Evolutionary conservation across 2,888 invertebrate species (phyloP).

Genomic region (Xanthia icteritia): DNA sequence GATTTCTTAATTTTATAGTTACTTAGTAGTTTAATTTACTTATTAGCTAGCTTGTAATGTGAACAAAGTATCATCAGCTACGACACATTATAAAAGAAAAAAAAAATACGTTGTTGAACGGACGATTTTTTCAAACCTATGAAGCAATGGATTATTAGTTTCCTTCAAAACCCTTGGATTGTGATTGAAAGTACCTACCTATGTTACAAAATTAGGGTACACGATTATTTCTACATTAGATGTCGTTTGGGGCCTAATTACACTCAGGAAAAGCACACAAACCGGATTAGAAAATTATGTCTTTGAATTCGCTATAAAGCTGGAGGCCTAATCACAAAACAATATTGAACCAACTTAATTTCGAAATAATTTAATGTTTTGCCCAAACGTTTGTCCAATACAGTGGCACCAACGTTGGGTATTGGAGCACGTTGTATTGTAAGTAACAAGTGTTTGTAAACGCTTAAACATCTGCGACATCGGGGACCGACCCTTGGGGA

Average conservation of each 20-base stretch:
- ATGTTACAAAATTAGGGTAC: neutral
- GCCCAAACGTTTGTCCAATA: constrained; percentile 35
- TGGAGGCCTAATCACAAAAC: neutral
- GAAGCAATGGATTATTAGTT: neutral
- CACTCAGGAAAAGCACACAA: neutral
- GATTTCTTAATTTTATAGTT: too few species aligned
- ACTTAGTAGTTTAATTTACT: too few species aligned
- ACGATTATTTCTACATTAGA: neutral
- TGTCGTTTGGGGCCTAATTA: neutral
- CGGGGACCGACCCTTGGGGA: constrained; percentile 69
- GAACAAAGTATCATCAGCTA: too few species aligned
- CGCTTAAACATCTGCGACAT: constrained; percentile 77
- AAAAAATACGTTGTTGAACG: too few species aligned
- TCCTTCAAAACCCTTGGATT: neutral
- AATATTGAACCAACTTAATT: neutral
- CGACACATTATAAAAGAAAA: too few species aligned
- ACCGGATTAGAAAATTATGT: neutral
- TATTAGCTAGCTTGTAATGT: too few species aligned
- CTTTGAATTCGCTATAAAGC: neutral
- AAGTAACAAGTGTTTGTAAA: constrained; percentile 79
- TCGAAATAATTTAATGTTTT: constrained; percentile 34
- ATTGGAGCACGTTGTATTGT: constrained; percentile 60
- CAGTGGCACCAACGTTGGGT: constrained; percentile 41
- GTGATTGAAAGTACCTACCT: too few species aligned
- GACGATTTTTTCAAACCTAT: too few species aligned